Percentiles rank a stretch among this genome's conserved stretches.
Evolutionary conservation across 2,113 vertebrate genomes (phyloP).

Genomic region (Passerina amoena): DNA sequence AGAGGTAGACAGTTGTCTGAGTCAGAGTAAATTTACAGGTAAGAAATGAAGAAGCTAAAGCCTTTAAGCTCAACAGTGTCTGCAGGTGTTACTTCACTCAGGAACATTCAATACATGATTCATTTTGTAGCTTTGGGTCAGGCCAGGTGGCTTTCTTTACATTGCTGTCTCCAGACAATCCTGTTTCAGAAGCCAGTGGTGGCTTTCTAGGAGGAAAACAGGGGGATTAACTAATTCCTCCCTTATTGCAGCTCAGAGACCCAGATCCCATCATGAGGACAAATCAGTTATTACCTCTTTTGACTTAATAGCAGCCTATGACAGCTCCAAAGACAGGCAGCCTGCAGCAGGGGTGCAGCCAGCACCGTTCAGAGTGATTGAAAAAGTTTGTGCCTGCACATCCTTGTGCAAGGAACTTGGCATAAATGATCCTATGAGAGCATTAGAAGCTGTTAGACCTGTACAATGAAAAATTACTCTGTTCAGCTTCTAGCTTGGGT

Average conservation of each 20-base stretch:
- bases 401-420: background rate
- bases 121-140: background rate
- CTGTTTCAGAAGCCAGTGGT: background rate
- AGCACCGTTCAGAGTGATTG: rapidly evolving
- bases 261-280: background rate
- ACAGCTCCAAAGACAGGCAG: background rate
- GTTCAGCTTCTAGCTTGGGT: slow-evolving; percentile 41
- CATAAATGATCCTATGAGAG: background rate
- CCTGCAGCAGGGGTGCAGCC: background rate
- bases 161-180: background rate
- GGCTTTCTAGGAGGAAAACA: background rate
- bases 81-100: background rate
- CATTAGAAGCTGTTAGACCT: background rate
- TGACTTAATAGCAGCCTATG: background rate
- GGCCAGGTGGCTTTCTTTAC: background rate
- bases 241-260: background rate
- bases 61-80: background rate
- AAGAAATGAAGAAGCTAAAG: background rate
- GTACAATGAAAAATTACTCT: background rate
- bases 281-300: background rate
- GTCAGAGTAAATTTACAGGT: background rate
- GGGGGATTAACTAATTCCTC: background rate
- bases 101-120: background rate
- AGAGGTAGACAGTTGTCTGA: background rate
- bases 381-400: background rate